Conservation (phyloP, 2,797 vertebrate species). For the Semaprochilodus insignis region DNA sequence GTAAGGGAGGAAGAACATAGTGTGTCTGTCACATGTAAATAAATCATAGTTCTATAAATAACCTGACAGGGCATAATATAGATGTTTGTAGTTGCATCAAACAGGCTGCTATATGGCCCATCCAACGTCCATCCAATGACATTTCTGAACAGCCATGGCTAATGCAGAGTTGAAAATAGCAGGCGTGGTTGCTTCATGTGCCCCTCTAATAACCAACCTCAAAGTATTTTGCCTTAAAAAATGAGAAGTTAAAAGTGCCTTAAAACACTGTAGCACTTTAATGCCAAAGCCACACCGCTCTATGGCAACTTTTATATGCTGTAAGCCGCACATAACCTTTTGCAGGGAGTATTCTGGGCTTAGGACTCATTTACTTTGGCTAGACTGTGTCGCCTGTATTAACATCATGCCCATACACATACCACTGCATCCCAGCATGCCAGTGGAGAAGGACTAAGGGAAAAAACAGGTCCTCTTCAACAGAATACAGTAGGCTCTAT, state of each 20-base stretch:
- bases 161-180: conserved; percentile 38
- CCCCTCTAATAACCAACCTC: conserved; percentile 51
- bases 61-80: conserved; percentile 36
- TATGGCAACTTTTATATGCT: conserved; percentile 31
- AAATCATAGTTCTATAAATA: conserved; percentile 35
- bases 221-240: conserved; percentile 46
- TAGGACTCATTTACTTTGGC: background rate
- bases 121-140: background rate
- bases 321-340: conserved; percentile 37
- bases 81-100: conserved; percentile 38
- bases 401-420: conserved; percentile 18
- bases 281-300: conserved; percentile 39
- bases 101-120: conserved; percentile 24
- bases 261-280: conserved; percentile 39
- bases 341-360: conserved; percentile 30
- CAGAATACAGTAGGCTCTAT: background rate
- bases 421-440: background rate
- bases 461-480: conserved; percentile 35
- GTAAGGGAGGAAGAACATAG: background rate
- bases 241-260: conserved; percentile 47
- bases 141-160: conserved; percentile 6
- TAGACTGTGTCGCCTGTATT: conserved; percentile 1
- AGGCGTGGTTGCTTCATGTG: conserved; percentile 29
- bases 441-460: background rate
- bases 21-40: conserved; percentile 1